phyloP scores from a whole-genome alignment of 2,888 invertebrate genomes.

The Orthosia gothica region DNA sequence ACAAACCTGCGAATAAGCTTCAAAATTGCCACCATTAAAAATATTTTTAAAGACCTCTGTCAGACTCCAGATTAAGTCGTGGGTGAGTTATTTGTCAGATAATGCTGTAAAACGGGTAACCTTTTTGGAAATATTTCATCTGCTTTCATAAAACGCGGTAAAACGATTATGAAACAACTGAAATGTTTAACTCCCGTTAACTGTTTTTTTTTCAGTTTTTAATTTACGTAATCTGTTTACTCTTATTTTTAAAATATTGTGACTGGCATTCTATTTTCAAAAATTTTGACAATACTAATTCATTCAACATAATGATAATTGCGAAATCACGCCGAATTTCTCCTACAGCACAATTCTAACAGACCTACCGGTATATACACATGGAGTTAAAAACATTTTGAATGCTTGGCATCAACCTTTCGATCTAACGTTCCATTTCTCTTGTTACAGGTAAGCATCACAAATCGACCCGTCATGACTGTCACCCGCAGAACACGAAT shows the following conservation, averaged over 20 bases:
- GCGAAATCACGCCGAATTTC: no score
- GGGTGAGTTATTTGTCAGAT: conserved; percentile 71
- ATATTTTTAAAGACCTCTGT: conserved; percentile 74
- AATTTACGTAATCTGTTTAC: not conserved
- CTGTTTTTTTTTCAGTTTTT: conserved; percentile 26
- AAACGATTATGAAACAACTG: conserved; percentile 47
- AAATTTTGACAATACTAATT: not conserved
- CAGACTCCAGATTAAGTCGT: conserved; percentile 70
- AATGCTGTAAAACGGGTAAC: conserved; percentile 53
- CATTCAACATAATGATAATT: no score
- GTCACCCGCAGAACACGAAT: conserved; percentile 13
- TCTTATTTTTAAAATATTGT: not conserved
- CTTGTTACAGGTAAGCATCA: conserved; percentile 78
- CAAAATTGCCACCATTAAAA: conserved; percentile 68
- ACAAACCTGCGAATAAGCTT: conserved; percentile 66
- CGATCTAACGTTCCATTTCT: conserved; percentile 47
- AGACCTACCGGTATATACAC: no score
- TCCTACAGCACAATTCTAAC: no score
- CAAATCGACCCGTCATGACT: conserved; percentile 40
- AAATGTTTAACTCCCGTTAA: conserved; percentile 21
- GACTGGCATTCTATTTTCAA: rapidly evolving
- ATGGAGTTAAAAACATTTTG: not conserved
- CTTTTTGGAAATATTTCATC: conserved; percentile 63
- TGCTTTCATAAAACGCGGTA: conserved; percentile 55
- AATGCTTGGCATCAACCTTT: not conserved